Conservation (phyloP, 1,140 invertebrate species). For the Euwallacea similis region DNA sequence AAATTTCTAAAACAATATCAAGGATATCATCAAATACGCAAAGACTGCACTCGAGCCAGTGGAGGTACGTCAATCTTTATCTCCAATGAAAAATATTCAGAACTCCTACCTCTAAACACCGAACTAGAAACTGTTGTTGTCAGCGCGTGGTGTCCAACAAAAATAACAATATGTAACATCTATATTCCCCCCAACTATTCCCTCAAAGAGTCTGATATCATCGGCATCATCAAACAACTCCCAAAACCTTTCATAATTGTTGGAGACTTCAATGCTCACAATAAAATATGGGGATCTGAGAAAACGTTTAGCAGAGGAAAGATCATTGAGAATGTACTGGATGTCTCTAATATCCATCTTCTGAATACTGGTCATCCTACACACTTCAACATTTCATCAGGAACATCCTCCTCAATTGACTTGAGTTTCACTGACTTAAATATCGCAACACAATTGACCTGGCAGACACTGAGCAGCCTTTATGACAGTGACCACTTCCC, state of each 20-base stretch:
- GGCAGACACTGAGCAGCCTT: neutral
- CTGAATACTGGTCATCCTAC: constrained; percentile 21
- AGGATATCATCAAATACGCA: constrained; percentile 21
- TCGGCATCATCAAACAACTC: constrained; percentile 31
- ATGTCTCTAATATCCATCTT: constrained; percentile 20
- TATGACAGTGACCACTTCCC: neutral
- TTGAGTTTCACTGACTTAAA: constrained; percentile 18
- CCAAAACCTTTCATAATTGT: constrained; percentile 25
- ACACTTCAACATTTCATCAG: constrained; percentile 15
- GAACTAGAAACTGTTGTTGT: constrained; percentile 17
- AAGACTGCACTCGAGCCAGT: neutral
- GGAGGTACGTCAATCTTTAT: constrained; percentile 7
- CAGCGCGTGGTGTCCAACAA: constrained; percentile 11
- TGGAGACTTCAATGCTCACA: constrained; percentile 38
- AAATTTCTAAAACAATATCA: constrained; percentile 23
- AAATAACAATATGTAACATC: constrained; percentile 35
- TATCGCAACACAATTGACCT: neutral
- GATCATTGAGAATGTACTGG: constrained; percentile 28
- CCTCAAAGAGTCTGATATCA: constrained; percentile 7
- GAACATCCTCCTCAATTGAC: constrained; percentile 18
- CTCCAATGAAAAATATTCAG: constrained; percentile 3
- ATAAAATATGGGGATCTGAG: constrained; percentile 25
- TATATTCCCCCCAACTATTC: constrained; percentile 20
- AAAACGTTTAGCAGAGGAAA: constrained; percentile 12
- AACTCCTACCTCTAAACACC: constrained; percentile 7